Base-by-base conservation (phyloP, 2,797 vertebrate genomes). In the Semaprochilodus insignis region DNA sequence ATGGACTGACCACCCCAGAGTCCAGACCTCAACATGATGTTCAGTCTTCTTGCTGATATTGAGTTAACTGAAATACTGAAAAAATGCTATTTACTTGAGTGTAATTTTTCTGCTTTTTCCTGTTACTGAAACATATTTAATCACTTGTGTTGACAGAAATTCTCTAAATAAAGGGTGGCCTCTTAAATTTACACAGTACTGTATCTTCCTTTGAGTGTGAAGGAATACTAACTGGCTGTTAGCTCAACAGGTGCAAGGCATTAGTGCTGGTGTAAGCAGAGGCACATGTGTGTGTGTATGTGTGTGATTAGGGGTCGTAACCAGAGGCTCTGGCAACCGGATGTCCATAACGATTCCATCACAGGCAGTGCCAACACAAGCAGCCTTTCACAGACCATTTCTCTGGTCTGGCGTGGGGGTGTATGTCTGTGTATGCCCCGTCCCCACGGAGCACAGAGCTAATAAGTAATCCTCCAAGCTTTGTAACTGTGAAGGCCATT, bases 211-310 rank as follows among this genome's bases (percentile, higher is more conserved):
- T 48, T 48, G 44, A 48, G 27, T 66, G 63, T 36, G 16, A 34
- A 66, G 13, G 16, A 34, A 66, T 57, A 57, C 27, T 16, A 17
- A 66, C 14, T 17, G 70, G 84, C 82, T 85, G 59, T 23, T 44
- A 80, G 73, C 83, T 81, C 85, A 87, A 88, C 89, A 90, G 88
- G 89, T 90, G 89, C 83, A 74, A 80, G 67, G 63, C 85, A 89
- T 89, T 89, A 88, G 78, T 76, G 52, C 70, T 25, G 80, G 77
- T 85, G 85, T 77, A 76, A 83, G 78, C 55, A 81, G 76, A 85
- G 69, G 40, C 69, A 44, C 40, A 55, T 85, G 79, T 81, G 79
- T 85, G 80, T 81, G 78, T 81, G 54, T 81, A 52, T 59, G 81
- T 77, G 82, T 78, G 81, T 86, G 79, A 84, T 86, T 85, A 86